Base-by-base conservation (phyloP, 2,113 vertebrate genomes). In the Lamprotornis superbus region DNA sequence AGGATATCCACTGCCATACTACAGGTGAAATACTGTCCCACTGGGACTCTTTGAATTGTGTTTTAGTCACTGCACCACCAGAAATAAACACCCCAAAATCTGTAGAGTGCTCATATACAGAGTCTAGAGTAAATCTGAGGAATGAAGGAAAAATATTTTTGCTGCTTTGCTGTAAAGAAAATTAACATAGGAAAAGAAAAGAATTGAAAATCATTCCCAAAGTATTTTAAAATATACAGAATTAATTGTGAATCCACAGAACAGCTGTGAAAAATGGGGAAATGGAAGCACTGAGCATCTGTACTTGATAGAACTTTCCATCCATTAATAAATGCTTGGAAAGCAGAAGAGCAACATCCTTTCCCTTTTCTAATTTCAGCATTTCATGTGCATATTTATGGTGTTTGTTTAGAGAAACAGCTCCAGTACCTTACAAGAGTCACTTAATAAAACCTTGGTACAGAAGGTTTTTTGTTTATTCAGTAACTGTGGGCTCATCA, bases 1-100 rank as follows among this genome's bases (percentile, higher is more conserved):
- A 74, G 98, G 98, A 79, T 97, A 98, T 50, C 99, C 98, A 12
- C 92, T 96, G n/a, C 98, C 98, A 3, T 94, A 74, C 74, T 99
- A 99, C 85, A 98, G 98, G 98, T 99, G 95, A 97, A 87, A 15
- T 57, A 2, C 40, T 65, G 19, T 47, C 50, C 79, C 23, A 15
- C 49, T 95, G 28, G 11, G 12, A 20, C 60, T 24, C 22, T 59
- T 55, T 20, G 70, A 55, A 25, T 9, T 56, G 28, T 40, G 40
- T 47, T 90, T 86, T 67, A 39, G 24, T 47, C 35, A 31, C 22
- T 60, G 44, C 33, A 21, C 6, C 0, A 0, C 39, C n/a, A 49
- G 14, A 27, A 12, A 33, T 11, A 18, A 16, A 25, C 22, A 33
- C 11, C 33, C 77, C 28, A 33, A 28, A 59, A 60, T 7, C 3